Conservation (phyloP, 2,888 invertebrate genomes). For the Brassicogethes aeneus region DNA sequence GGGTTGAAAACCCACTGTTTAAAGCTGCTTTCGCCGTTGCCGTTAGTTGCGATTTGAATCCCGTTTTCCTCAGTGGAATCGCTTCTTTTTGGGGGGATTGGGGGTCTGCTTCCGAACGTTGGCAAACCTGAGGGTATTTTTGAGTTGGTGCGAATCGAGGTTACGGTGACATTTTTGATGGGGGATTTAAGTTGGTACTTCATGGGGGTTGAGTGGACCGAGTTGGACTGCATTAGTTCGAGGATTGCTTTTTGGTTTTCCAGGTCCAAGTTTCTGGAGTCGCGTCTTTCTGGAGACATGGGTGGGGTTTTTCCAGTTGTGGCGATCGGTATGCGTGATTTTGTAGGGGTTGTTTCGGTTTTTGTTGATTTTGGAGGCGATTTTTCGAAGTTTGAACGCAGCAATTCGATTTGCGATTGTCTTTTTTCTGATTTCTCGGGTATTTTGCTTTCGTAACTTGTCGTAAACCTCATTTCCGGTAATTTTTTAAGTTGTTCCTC, state of each 20-base stretch:
- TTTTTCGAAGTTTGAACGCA: conserved; percentile 45
- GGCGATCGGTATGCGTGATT: conserved; percentile 38
- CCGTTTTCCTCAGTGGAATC: conserved; percentile 35
- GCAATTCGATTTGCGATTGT: no score
- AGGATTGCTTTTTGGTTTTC: conserved; percentile 36
- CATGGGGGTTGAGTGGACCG: conserved; percentile 32
- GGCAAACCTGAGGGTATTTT: conserved; percentile 40
- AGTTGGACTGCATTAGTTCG: conserved; percentile 36
- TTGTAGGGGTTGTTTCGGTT: conserved; percentile 20
- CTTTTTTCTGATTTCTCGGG: no score
- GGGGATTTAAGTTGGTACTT: conserved; percentile 33
- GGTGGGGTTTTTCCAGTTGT: conserved; percentile 37
- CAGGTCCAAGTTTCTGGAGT: conserved; percentile 32
- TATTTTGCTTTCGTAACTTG: no score
- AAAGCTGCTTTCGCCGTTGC: conserved; percentile 32
- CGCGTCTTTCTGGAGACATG: conserved; percentile 35
- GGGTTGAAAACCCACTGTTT: conserved; percentile 42
- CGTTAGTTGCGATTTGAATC: conserved; percentile 30
- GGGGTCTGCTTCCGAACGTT: conserved; percentile 35
- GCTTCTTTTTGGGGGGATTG: conserved; percentile 44
- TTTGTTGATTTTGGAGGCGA: conserved; percentile 30
- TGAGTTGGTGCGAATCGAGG: conserved; percentile 55
- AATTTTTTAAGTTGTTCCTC: conserved; percentile 39
- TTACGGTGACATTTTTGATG: conserved; percentile 49
- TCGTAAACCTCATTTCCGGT: conserved; percentile 53